Evolutionary conservation across 2,888 invertebrate genomes (phyloP), one percentile per base, ranked within the genome.

Genomic region (Troides oblongomaculatus): DNA sequence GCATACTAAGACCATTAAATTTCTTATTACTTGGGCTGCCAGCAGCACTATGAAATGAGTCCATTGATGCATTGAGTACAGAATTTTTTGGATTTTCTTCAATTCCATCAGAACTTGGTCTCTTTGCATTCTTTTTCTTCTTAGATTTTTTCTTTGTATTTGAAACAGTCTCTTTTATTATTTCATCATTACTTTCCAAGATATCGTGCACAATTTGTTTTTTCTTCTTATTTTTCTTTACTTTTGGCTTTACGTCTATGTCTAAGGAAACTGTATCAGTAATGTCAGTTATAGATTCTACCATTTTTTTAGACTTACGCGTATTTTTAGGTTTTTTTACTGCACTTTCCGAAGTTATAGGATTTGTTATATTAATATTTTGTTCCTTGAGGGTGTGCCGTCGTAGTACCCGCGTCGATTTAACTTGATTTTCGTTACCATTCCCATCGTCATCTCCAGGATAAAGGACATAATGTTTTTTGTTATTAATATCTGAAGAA

Each of bases 11-110:
- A n/a, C 18, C 43, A 36, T 60, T 56, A 56, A 58, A n/a, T 7
- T 71, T 71, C 0, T 63, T n/a, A 53, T 10, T 25, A 7, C 8
- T 21, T 17, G 86, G 86, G 78, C 89, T 90, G 83, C 85, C 86
- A 5, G 86, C 84, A 85, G 90, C 90, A 72, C 89, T 90, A 70
- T 90, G 85, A 68, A 86, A 90, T 21, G 90, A 90, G 46, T 90
- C 89, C n/a, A 75, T 65, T 14, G 89, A 89, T 43, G 75, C 74
- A 68, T 86, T 83, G 6, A 78, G 46, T 23, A 64, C 50, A 21
- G 64, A 66, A 46, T 39, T 71, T 39, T 71, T 75, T 62, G 71
- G 64, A 25, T 65, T 25, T 36, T 71, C 68, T 56, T 73, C 71
- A 60, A 78, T 72, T 36, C 76, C 66, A 2, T 75, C 71, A 12